These are phyloP conservation scores for Penaeus japonicus DNA, from an alignment of 1,140 invertebrate species.

Conservation along the genomic window DNA sequence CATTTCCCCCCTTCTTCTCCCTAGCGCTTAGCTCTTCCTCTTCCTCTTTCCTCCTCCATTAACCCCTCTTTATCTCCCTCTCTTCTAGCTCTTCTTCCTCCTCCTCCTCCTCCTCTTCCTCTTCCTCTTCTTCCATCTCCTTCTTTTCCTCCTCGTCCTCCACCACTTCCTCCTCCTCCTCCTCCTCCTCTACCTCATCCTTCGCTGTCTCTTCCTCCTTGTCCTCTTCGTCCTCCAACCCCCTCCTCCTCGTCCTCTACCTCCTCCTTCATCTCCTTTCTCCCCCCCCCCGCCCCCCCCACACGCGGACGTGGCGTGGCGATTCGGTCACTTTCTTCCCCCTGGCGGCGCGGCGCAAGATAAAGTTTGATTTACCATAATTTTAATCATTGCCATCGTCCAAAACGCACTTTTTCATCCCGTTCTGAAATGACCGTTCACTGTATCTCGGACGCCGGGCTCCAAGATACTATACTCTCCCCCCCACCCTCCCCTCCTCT, in stretches of 20 bases:
- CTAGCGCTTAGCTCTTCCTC: not conserved
- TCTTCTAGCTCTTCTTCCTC: not conserved
- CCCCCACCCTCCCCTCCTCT: not conserved
- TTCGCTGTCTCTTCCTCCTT: not conserved
- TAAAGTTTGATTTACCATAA: conserved; percentile 52
- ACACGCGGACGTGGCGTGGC: not conserved
- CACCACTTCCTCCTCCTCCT: not conserved
- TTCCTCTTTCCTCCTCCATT: not conserved
- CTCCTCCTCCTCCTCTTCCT: not conserved
- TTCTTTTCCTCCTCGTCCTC: not conserved
- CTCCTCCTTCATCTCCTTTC: conserved; percentile 8
- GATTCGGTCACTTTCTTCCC: not conserved
- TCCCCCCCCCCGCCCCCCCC: not conserved
- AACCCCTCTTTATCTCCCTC: not conserved
- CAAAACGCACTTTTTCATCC: conserved; percentile 39
- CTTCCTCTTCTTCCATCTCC: not conserved
- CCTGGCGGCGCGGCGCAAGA: conserved; percentile 26
- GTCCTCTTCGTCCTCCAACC: not conserved
- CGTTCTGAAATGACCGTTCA: conserved; percentile 9
- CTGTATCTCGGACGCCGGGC: not conserved
- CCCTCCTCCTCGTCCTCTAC: not conserved
- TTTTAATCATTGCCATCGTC: conserved; percentile 49
- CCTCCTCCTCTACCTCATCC: not conserved
- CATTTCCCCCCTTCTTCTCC: not conserved
- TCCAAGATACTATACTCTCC: not conserved